Base-by-base conservation (phyloP, 2,888 invertebrate genomes). In the Hypomecis punctinalis region DNA sequence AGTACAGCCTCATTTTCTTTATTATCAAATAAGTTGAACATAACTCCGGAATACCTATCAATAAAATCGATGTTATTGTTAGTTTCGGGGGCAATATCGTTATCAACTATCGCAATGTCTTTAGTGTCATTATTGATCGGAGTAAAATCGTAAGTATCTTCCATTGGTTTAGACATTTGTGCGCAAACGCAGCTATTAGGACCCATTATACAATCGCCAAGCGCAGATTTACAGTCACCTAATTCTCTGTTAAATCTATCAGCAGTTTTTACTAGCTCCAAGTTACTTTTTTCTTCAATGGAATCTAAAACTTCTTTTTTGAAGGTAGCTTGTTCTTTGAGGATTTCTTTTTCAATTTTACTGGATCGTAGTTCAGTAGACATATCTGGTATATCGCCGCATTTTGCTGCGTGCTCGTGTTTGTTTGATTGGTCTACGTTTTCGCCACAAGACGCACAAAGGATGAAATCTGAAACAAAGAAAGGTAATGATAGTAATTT, bases 161-260 rank as follows among this genome's bases (percentile, higher is more conserved):
- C 72, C 11, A 66, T 67, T 60, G 67, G 70, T 9, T 71, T 71
- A 7, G 79, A 53, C 64, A 85, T 87, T 78, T 89, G 82, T 52
- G 75, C 78, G 74, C 88, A 88, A 23, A 89, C 69, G 66, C 89
- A 88, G 51, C 74, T 77, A n/a, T 74, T 76, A 1, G 73, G 78
- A 6, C 69, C 76, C 63, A 82, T 78, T 36, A 88, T 81, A 70
- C 89, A 89, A 37, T 74, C 72, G 0, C 86, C 88, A 68, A 88
- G 64, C 57, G 78, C 77, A 55, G 78, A 65, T 73, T 84, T 82
- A 66, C 88, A 88, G 60, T 73, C 77, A 37, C 63, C 76, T 5
- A 78, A 55, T 57, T 78, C 74, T 48, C 67, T 73, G 42, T 69
- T 67, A 51, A 23, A 33, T 46, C 67, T 59, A 49, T 60, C 36